A percentile compares a stretch with the other conserved stretches of the same genome.
phyloP scores from a whole-genome alignment of 2,113 vertebrate species.

The Hippocampus barbouri region DNA sequence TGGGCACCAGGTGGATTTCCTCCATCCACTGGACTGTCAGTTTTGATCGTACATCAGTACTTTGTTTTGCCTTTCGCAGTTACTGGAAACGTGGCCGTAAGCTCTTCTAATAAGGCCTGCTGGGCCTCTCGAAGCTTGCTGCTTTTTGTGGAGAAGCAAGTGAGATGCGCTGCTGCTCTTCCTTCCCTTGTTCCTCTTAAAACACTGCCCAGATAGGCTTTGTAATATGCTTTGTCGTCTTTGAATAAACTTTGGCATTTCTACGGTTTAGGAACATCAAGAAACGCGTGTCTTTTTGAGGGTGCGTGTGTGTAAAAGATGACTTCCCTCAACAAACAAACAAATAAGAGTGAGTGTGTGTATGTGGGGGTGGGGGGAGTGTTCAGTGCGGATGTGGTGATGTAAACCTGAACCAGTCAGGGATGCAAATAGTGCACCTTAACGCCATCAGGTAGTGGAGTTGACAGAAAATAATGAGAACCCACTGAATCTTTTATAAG shows the following conservation, averaged over 20 bases:
- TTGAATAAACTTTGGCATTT: slow-evolving; percentile 76
- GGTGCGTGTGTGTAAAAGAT: slow-evolving; percentile 57
- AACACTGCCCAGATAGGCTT: slow-evolving; percentile 60
- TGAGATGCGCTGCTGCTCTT: slow-evolving; percentile 58
- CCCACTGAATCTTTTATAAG: slow-evolving; percentile 99
- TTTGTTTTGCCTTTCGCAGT: slow-evolving; percentile 12
- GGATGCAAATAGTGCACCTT: slow-evolving; percentile 91
- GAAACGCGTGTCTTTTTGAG: slow-evolving; percentile 62
- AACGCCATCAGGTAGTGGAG: slow-evolving; percentile 88
- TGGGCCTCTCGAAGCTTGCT: slow-evolving; percentile 41
- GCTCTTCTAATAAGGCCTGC: slow-evolving; percentile 51
- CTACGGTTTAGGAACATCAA: slow-evolving; percentile 67
- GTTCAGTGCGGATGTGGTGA: slow-evolving; percentile 37
- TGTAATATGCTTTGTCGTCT: slow-evolving; percentile 65
- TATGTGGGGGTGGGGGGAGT: not conserved
- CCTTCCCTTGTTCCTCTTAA: slow-evolving; percentile 58
- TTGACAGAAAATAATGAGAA: slow-evolving; percentile 99
- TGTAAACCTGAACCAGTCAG: slow-evolving; percentile 70
- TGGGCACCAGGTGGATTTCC: slow-evolving; percentile 7
- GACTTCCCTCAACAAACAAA: slow-evolving; percentile 68
- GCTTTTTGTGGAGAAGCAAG: slow-evolving; percentile 6
- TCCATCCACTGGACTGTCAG: slow-evolving; percentile 35
- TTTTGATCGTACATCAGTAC: slow-evolving; percentile 44
- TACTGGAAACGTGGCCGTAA: slow-evolving; percentile 44
- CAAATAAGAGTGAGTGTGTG: slow-evolving; percentile 45